phyloP scores from a whole-genome alignment of 2,888 invertebrate species.

The Physocephala rufipes region DNA sequence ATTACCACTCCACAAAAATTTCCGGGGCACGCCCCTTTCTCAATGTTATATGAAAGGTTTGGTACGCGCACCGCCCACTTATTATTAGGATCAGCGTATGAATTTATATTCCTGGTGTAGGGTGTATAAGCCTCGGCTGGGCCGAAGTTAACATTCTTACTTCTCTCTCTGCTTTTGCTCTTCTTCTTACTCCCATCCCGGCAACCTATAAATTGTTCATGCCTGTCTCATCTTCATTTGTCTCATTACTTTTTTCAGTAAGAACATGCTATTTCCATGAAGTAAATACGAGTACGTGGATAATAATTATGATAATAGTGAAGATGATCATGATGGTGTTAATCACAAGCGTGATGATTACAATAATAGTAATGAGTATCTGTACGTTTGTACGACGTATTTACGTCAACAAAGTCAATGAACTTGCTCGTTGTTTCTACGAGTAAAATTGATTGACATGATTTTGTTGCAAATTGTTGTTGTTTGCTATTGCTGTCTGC shows the following conservation, averaged over 20 bases:
- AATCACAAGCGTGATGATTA: background rate
- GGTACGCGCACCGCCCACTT: too few species aligned
- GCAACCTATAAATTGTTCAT: too few species aligned
- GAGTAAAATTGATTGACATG: background rate
- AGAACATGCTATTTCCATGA: background rate
- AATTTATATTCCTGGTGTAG: too few species aligned
- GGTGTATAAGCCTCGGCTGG: too few species aligned
- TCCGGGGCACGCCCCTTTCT: too few species aligned
- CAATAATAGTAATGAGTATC: background rate
- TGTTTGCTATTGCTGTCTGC: background rate
- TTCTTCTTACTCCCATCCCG: background rate
- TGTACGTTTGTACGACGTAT: background rate
- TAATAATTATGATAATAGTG: background rate
- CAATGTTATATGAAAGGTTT: too few species aligned
- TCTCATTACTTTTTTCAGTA: background rate
- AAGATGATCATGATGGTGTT: background rate
- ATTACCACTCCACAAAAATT: too few species aligned
- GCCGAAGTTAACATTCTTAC: background rate
- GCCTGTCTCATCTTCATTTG: background rate
- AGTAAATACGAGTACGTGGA: background rate
- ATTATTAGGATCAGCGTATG: too few species aligned
- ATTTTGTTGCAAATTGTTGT: conserved; percentile 4
- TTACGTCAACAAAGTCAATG: background rate
- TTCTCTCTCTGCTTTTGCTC: background rate
- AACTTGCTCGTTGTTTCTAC: background rate